Evolutionary conservation across 92 coral and sea anemone genomes (phyloP), one percentile per base, ranked within the genome.

Genomic region (Desmophyllum pertusum): DNA sequence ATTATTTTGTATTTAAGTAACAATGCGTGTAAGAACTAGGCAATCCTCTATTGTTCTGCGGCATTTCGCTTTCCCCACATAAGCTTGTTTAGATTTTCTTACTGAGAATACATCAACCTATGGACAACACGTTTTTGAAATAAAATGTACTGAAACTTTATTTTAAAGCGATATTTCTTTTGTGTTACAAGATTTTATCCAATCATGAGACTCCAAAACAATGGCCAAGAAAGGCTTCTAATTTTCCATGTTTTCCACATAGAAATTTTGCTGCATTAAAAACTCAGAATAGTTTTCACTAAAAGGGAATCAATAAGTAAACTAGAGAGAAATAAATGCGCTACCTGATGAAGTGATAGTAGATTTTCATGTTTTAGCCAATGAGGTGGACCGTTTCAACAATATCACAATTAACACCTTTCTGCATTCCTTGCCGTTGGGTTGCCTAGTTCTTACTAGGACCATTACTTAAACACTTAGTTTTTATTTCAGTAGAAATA

Each of bases 281-380:
- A 52, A 52, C 18, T 14, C 23, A 52, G 23, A 52, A 14, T 15
- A 1, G 21, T 4, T 52, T 14, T 52, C 59, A 41, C 7, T 41
- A 41, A 41, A 41, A 41, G 43, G 43, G 43, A 7, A 41, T 41
- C 7, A 41, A 41, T 41, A 41, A 41, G 43, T 41, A 3, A 41
- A 41, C 4, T 41, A 7, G 43, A 41, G 43, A 41, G 43, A 41
- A 41, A 41, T n/a, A n/a, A n/a, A n/a, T n/a, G n/a, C n/a, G 7
- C 43, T 7, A 3, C 3, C 3, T 41, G 43, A 41, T 3, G 43
- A 41, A 41, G 43, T 52, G 59, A 52, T 52, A 52, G 59, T 52
- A 52, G 59, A 52, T 52, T 52, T 52, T 52, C 59, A 52, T 52
- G 59, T 52, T 52, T 52, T 41, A 52, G 59, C 59, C 59, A 52